phyloP scores from a whole-genome alignment of 1,140 invertebrate species.

The Eufriesea mexicana region DNA sequence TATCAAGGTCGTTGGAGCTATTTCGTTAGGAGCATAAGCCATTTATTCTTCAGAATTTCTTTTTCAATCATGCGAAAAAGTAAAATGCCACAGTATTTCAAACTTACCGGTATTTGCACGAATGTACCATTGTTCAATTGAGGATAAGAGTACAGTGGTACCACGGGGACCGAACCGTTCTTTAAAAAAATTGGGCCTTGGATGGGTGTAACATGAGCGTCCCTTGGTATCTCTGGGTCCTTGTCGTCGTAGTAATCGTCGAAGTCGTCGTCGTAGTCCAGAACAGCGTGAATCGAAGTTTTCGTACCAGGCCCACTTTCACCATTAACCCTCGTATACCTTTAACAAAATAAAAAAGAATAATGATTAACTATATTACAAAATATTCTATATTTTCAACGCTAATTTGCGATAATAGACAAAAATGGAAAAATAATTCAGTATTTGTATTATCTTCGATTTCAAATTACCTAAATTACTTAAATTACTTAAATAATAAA shows the following conservation, averaged over 20 bases:
- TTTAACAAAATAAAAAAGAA: conserved; percentile 46
- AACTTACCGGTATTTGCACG: conserved; percentile 93
- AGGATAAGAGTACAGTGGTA: conserved; percentile 92
- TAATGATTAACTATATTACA: background rate
- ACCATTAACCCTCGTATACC: conserved; percentile 83
- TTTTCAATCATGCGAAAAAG: no score
- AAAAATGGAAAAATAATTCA: no score
- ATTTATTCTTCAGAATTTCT: no score
- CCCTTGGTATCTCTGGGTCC: conserved; percentile 71
- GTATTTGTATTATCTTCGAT: no score
- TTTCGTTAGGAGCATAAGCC: no score
- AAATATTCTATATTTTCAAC: background rate
- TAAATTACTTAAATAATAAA: no score
- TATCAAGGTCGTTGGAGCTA: no score
- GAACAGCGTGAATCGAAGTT: conserved; percentile 87
- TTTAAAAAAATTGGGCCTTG: conserved; percentile 91
- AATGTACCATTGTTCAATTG: conserved; percentile 91
- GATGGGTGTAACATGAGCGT: conserved; percentile 87
- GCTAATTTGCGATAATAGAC: no score
- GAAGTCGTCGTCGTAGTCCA: conserved; percentile 85
- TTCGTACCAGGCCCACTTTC: conserved; percentile 82
- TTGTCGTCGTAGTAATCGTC: conserved; percentile 85
- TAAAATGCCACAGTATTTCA: no score
- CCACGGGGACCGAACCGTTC: conserved; percentile 91
- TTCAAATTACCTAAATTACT: no score